These are phyloP conservation scores for Cryptocephalus moraei DNA, from an alignment of 2,888 invertebrate genomes.

Conservation along the genomic window DNA sequence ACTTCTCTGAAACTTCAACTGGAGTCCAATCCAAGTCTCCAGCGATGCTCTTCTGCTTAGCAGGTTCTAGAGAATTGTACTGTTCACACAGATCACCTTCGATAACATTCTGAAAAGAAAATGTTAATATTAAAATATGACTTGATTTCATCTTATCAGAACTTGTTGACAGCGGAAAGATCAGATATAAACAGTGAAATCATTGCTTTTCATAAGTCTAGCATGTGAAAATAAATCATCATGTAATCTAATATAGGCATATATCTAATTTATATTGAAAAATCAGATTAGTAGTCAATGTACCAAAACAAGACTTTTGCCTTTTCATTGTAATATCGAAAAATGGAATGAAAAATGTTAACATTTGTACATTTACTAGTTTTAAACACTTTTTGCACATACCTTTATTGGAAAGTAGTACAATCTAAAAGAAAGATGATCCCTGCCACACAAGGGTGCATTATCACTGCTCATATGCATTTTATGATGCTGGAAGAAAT, in stretches of 20 bases:
- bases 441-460: slow-evolving; percentile 91
- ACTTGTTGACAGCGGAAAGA: too few species aligned
- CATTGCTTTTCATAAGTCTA: slow-evolving; percentile 32
- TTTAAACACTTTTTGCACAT: too few species aligned
- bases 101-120: slow-evolving; percentile 75
- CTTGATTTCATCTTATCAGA: too few species aligned
- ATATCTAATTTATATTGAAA: too few species aligned
- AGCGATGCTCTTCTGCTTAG: slow-evolving; percentile 91
- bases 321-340: too few species aligned
- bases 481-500: slow-evolving; percentile 98
- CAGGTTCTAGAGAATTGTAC: slow-evolving; percentile 88
- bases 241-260: not conserved
- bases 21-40: slow-evolving; percentile 90
- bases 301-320: too few species aligned
- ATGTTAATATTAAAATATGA: not conserved
- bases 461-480: slow-evolving; percentile 99
- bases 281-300: too few species aligned
- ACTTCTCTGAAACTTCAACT: slow-evolving; percentile 94
- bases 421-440: slow-evolving; percentile 93
- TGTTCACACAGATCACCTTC: slow-evolving; percentile 99
- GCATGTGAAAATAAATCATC: slow-evolving; percentile 27
- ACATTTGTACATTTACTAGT: too few species aligned
- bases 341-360: too few species aligned
- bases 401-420: slow-evolving; percentile 97
- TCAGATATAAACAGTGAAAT: too few species aligned